Evolutionary conservation across 1,140 invertebrate species (phyloP), one percentile per base, ranked within the genome.

Genomic region (Microplitis mediator): DNA sequence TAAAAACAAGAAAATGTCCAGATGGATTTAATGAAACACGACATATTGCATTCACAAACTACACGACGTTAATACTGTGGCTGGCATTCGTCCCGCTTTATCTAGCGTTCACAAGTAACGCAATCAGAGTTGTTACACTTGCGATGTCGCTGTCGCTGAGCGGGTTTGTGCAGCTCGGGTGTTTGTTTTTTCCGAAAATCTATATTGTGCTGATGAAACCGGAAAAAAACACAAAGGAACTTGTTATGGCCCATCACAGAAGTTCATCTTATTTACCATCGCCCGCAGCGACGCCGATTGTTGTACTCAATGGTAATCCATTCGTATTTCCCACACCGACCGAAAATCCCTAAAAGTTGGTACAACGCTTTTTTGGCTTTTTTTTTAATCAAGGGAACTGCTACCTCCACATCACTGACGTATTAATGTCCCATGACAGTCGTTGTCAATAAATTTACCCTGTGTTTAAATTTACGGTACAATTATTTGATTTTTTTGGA

Each of bases 31-130:
- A 94, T 84, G 91, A 92, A 80, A 90, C 92, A 0, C 89, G 91
- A 36, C 91, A 91, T 76, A 92, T 94, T 75, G 93, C 91, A 31
- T 94, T 94, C 81, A 91, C 93, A 1, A 94, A 93, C 87, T 94
- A 94, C 80, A 92, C 92, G 0, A 93, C 92, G 2, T 92, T 92
- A 76, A 90, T 94, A 23, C 88, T 94, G n/a, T 94, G 93, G 93
- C 81, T 94, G 45, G 91, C 92, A 8, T 94, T 93, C 78, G 89
- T 93, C 5, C 92, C 93, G 2, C 89, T 94, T 4, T 94, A 82
- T 16, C 60, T 84, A 3, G 78, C 78, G 2, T 82, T 81, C 1
- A 77, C 76, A 5, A 93, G 83, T 88, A 94, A 81, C 65, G 81
- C 82, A 4, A 88, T 90, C 11, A 82, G 89, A 16, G 84, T 88